Evolutionary conservation across 35 echinoderm and acorn worm species (phyloP).

Genomic region (Heliocidaris erythrogramma): DNA sequence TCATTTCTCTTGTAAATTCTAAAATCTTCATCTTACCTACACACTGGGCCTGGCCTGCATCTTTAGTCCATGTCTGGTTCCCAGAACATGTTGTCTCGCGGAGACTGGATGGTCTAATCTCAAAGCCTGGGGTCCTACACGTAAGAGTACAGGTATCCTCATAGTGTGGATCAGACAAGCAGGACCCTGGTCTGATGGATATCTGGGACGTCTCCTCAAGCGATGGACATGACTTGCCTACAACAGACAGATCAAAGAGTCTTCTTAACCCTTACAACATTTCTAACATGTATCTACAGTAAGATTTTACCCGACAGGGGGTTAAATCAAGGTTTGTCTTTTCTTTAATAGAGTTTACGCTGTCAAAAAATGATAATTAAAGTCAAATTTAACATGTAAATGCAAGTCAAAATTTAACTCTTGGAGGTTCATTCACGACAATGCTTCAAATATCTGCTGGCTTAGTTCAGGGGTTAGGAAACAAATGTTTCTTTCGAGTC

Average conservation of each 20-base stretch:
- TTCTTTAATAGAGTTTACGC: no score
- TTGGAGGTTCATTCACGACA: no score
- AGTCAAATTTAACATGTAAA: no score
- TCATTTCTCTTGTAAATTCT: not conserved
- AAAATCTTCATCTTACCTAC: not conserved
- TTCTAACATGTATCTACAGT: no score
- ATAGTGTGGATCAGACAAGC: conserved; percentile 22
- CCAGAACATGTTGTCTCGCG: not conserved
- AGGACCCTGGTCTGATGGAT: not conserved
- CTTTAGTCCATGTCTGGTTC: conserved; percentile 31
- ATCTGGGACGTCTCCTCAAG: conserved; percentile 16
- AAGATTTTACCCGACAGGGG: no score
- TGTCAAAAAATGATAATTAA: no score
- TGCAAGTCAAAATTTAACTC: no score
- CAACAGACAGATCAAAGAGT: not conserved
- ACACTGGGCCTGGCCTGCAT: conserved; percentile 8
- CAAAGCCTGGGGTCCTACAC: conserved; percentile 18
- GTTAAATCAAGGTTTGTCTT: no score
- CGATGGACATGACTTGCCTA: not conserved
- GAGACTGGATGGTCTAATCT: not conserved
- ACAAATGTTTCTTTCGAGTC: no score
- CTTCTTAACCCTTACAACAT: no score
- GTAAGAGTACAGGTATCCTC: conserved; percentile 11
- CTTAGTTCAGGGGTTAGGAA: no score
- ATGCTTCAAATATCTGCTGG: no score